These are phyloP conservation scores for Luperina nickerlii DNA, from an alignment of 2,888 invertebrate genomes.

Conservation along the genomic window DNA sequence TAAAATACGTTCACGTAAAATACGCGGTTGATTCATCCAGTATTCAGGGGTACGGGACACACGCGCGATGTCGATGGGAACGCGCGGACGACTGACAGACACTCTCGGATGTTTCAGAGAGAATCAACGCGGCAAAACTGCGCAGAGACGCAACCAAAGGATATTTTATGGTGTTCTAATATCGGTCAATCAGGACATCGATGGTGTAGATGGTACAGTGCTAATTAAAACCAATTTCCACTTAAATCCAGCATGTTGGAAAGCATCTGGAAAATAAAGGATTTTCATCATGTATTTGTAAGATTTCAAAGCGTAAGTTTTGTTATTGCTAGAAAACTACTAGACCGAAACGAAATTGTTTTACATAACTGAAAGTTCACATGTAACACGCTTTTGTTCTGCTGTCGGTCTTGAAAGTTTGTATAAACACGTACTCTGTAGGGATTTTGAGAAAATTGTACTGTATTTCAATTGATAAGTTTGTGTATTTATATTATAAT, in stretches of 20 bases:
- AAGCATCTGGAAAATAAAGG: background rate
- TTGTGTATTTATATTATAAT: background rate
- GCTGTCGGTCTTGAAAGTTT: slow-evolving; percentile 15
- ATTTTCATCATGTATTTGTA: slow-evolving; percentile 30
- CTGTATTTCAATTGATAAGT: background rate
- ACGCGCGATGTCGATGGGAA: slow-evolving; percentile 56
- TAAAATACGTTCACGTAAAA: slow-evolving; percentile 56
- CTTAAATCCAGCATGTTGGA: background rate
- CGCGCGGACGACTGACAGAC: slow-evolving; percentile 79
- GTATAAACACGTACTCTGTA: background rate
- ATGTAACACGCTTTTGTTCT: slow-evolving; percentile 11
- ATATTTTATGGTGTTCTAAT: slow-evolving; percentile 70
- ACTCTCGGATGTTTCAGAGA: slow-evolving; percentile 66
- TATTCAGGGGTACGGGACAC: slow-evolving; percentile 42
- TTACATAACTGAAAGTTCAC: slow-evolving; percentile 26
- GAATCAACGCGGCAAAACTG: slow-evolving; percentile 75
- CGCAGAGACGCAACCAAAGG: slow-evolving; percentile 71
- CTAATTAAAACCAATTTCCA: slow-evolving; percentile 49
- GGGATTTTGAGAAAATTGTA: background rate
- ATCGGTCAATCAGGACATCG: slow-evolving; percentile 53
- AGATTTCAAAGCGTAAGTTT: slow-evolving; percentile 33
- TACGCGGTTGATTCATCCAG: slow-evolving; percentile 58
- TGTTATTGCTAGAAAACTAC: slow-evolving; percentile 36
- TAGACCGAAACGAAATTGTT: slow-evolving; percentile 34
- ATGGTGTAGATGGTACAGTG: slow-evolving; percentile 19